Evolutionary conservation across 2,797 vertebrate genomes (phyloP), one percentile per base, ranked within the genome.

Genomic region (Acipenser oxyrinchus): DNA sequence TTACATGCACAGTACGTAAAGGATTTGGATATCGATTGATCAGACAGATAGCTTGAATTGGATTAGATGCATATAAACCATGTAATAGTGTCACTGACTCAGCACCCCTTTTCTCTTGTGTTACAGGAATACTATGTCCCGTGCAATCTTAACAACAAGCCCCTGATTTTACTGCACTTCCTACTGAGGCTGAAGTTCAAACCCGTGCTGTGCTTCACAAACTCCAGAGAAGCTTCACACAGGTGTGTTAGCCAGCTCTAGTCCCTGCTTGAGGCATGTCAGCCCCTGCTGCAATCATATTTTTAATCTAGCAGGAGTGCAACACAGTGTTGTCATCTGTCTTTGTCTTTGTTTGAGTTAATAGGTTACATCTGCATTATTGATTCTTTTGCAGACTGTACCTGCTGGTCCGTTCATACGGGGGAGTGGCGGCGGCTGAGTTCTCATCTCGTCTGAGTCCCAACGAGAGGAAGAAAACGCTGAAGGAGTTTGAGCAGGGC

Each of bases 121-220:
- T 60, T 77, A 18, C 67, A 98, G 96, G 95, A 98, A 74, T 93
- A 84, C 73, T 96, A 94, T 0, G 89, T 99, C n/a, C 89, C 93
- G 1, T 97, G 93, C 70, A 87, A 87, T 1, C 74, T 97, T 48
- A 90, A 83, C 69, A 89, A 87, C 71, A 99, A 97, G 81, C 95
- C 97, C 0, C 86, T 98, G 65, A 74, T 91, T 13, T 75, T 98
- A 68, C 81, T 98, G 69, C 88, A 97, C 76, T 93, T 96, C 74
- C 75, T 95, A 68, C 82, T 93, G 11, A 73, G 76, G 0, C 78
- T 88, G 83, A 89, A 89, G 67, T 91, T 94, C 75, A 87, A 82
- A 10, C 90, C 93, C 0, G 79, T 94, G 64, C 82, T 99, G 37
- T 99, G 96, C 72, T 98, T 99, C 76, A 95, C 93, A 71, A 98